phyloP scores from a whole-genome alignment of 2,113 vertebrate genomes.

The Ornithorhynchus anatinus region DNA sequence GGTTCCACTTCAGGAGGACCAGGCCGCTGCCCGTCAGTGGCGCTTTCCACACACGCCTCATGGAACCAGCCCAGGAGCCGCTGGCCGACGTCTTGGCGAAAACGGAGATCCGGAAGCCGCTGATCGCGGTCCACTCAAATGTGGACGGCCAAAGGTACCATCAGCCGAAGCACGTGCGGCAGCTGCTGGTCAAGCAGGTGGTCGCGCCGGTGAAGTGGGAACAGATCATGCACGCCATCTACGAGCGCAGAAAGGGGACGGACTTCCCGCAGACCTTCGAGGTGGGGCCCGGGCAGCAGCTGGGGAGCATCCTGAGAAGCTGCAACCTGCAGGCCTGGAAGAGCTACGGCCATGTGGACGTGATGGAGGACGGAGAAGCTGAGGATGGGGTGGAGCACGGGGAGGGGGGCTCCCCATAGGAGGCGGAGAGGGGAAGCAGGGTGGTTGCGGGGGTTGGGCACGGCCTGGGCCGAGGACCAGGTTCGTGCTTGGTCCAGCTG shows the following conservation, averaged over 20 bases:
- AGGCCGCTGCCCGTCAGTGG: slow-evolving; percentile 87
- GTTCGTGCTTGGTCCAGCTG: too few relatives aligned
- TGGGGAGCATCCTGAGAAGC: slow-evolving; percentile 81
- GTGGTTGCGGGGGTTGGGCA: not conserved
- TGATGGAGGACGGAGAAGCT: slow-evolving; percentile 41
- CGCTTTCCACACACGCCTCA: slow-evolving; percentile 90
- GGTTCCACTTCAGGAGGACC: slow-evolving; percentile 75
- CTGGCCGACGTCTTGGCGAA: slow-evolving; percentile 75
- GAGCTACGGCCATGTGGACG: slow-evolving; percentile 75
- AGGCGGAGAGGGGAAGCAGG: not conserved
- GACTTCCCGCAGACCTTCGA: slow-evolving; percentile 87
- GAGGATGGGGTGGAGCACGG: not conserved
- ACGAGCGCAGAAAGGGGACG: slow-evolving; percentile 76
- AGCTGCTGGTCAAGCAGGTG: slow-evolving; percentile 84
- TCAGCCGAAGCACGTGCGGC: slow-evolving; percentile 72
- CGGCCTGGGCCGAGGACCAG: not conserved
- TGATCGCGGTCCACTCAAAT: slow-evolving; percentile 87
- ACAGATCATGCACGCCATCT: slow-evolving; percentile 90
- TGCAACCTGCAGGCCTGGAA: slow-evolving; percentile 91
- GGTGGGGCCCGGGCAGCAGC: slow-evolving; percentile 87
- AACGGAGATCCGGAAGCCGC: slow-evolving; percentile 76
- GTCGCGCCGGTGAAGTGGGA: slow-evolving; percentile 93
- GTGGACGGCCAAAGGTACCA: slow-evolving; percentile 82
- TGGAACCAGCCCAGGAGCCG: slow-evolving; percentile 80
- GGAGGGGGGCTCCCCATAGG: too few relatives aligned